These are phyloP conservation scores for Penaeus vannamei DNA, from an alignment of 1,140 invertebrate species.

Conservation along the genomic window DNA sequence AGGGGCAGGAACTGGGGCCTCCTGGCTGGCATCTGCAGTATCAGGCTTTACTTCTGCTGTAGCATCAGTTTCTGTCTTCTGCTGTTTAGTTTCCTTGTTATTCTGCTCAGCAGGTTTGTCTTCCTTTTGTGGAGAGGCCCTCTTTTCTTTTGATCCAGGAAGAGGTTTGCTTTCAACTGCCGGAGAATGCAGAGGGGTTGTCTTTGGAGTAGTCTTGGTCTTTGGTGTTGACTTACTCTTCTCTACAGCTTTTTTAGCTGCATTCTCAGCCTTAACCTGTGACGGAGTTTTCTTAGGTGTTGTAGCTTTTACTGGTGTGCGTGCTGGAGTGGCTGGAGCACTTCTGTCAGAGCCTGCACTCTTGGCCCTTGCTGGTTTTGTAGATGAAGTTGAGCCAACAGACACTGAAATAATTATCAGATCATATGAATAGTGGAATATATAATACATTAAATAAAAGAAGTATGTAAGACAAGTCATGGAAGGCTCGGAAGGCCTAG, in stretches of 20 bases:
- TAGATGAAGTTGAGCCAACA: constrained; percentile 52
- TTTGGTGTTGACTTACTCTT: constrained; percentile 60
- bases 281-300: constrained; percentile 67
- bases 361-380: constrained; percentile 67
- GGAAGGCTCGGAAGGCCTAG: not conserved
- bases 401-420: constrained; percentile 61
- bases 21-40: not conserved
- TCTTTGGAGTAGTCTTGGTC: constrained; percentile 72
- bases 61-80: not conserved
- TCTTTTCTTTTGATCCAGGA: constrained; percentile 52
- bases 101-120: constrained; percentile 24
- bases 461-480: constrained; percentile 1
- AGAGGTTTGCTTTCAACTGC: constrained; percentile 72
- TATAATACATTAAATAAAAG: constrained; percentile 5
- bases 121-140: constrained; percentile 35
- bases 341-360: constrained; percentile 68
- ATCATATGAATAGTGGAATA: not conserved
- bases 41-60: constrained; percentile 20
- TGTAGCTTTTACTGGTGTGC: constrained; percentile 53
- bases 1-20: too few species aligned
- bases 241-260: constrained; percentile 65
- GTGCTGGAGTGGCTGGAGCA: constrained; percentile 61
- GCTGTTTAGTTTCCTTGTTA: constrained; percentile 2
- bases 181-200: constrained; percentile 76
- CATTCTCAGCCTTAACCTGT: constrained; percentile 66